These are phyloP conservation scores for Bombyx huttoni DNA, from an alignment of 2,888 invertebrate genomes.

Conservation along the genomic window DNA sequence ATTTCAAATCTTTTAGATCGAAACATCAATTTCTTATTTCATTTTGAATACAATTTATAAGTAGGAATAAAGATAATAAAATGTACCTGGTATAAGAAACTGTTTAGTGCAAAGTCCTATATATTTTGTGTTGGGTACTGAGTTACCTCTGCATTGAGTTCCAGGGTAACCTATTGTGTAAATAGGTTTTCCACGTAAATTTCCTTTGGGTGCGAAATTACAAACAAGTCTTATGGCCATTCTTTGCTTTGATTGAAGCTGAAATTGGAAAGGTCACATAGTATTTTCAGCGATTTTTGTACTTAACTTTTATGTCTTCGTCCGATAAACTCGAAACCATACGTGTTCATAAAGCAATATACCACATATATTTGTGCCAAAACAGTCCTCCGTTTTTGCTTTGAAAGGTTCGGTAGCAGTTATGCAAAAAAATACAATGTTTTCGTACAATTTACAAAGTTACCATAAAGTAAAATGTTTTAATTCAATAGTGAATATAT, in stretches of 20 bases:
- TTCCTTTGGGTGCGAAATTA: slow-evolving; percentile 54
- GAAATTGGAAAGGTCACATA: slow-evolving; percentile 8
- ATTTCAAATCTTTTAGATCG: not conserved
- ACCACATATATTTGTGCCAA: no score
- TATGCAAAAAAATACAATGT: not conserved
- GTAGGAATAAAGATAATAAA: not conserved
- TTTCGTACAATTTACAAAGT: not conserved
- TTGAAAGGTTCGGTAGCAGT: no score
- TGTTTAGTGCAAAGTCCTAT: slow-evolving; percentile 28
- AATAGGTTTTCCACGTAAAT: slow-evolving; percentile 38
- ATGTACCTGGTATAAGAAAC: not conserved
- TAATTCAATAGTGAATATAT: no score
- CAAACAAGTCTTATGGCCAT: slow-evolving; percentile 47
- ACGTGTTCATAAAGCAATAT: no score
- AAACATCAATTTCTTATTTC: not conserved
- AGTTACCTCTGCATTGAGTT: slow-evolving; percentile 38
- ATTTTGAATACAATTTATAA: no score
- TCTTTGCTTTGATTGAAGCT: slow-evolving; percentile 22
- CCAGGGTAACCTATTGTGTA: slow-evolving; percentile 46
- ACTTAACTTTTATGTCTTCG: no score
- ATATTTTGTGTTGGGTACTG: slow-evolving; percentile 23
- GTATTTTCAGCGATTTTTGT: no score
- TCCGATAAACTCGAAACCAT: no score
- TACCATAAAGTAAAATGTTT: no score
- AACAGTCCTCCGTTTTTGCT: no score